Evolutionary conservation across 2,113 vertebrate species (phyloP).

Genomic region (Albula glossodonta): DNA sequence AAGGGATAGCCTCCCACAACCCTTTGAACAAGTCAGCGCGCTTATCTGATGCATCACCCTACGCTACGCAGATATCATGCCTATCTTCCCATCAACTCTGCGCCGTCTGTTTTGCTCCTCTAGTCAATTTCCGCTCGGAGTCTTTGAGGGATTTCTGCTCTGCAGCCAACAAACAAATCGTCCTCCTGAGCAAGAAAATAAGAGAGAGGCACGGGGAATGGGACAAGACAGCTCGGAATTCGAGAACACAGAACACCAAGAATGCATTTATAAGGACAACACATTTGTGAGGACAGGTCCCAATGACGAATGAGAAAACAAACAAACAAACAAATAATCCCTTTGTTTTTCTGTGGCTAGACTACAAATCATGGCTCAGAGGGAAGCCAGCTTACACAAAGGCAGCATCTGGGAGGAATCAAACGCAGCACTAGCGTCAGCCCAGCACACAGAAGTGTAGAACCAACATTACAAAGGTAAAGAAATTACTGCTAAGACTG

Average conservation of each 20-base stretch:
- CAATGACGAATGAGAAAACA: slow-evolving; percentile 1
- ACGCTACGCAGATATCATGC: neutral
- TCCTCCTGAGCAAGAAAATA: neutral
- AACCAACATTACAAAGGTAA: neutral
- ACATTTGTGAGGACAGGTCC: neutral
- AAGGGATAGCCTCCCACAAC: neutral
- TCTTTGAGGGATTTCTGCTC: neutral
- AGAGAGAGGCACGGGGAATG: neutral
- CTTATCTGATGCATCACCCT: neutral
- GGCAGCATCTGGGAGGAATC: slow-evolving; percentile 38
- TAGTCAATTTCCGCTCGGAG: neutral
- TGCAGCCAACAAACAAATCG: slow-evolving; percentile 4
- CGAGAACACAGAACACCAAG: neutral
- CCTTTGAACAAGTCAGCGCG: neutral
- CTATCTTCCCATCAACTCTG: neutral
- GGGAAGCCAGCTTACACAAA: slow-evolving; percentile 38
- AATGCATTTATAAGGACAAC: slow-evolving; percentile 4
- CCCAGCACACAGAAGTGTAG: neutral
- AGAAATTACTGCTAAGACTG: neutral
- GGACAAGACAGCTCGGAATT: slow-evolving; percentile 4
- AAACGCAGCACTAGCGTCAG: neutral
- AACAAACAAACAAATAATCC: slow-evolving; percentile 15
- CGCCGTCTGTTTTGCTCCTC: neutral
- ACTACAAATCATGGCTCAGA: slow-evolving; percentile 12
- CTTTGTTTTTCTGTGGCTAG: slow-evolving; percentile 2